A percentile compares a stretch with the other conserved stretches of the same genome.
These are phyloP conservation scores for Dendrolimus punctatus DNA, from an alignment of 1,140 invertebrate genomes.

Conservation along the genomic window DNA sequence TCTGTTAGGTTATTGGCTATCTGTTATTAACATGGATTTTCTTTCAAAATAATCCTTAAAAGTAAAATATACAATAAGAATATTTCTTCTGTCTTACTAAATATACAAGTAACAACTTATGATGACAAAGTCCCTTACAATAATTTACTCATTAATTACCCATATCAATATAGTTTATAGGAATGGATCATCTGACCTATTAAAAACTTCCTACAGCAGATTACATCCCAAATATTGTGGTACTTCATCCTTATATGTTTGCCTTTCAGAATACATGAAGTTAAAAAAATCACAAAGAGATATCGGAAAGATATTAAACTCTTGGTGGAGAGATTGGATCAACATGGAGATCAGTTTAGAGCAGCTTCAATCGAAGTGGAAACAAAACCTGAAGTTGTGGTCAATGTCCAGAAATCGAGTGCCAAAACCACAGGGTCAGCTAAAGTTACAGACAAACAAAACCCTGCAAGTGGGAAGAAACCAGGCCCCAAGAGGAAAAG, in stretches of 20 bases:
- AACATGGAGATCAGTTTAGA: constrained; percentile 65
- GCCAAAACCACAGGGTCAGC: constrained; percentile 44
- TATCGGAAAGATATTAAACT: constrained; percentile 73
- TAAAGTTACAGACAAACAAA: constrained; percentile 55
- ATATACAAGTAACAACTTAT: too few relatives aligned
- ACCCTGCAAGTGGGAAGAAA: constrained; percentile 48
- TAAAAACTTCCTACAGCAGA: too few relatives aligned
- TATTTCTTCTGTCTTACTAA: too few relatives aligned
- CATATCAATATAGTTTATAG: too few relatives aligned
- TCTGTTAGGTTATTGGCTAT: too few relatives aligned
- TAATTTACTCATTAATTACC: too few relatives aligned
- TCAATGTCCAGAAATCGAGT: constrained; percentile 26
- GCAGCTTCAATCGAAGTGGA: constrained; percentile 53
- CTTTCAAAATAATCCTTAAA: too few relatives aligned
- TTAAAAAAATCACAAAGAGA: constrained; percentile 72
- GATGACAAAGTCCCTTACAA: too few relatives aligned
- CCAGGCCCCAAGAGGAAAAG: constrained; percentile 64
- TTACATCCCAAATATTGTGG: too few relatives aligned
- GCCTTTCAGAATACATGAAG: constrained; percentile 73
- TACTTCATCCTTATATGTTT: neutral
- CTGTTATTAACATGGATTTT: too few relatives aligned
- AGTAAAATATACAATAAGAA: too few relatives aligned
- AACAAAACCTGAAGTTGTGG: constrained; percentile 45
- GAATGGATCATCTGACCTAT: too few relatives aligned
- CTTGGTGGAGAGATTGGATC: constrained; percentile 66